Evolutionary conservation across 2,113 vertebrate genomes (phyloP).

Genomic region (Gorsachius goisagi): DNA sequence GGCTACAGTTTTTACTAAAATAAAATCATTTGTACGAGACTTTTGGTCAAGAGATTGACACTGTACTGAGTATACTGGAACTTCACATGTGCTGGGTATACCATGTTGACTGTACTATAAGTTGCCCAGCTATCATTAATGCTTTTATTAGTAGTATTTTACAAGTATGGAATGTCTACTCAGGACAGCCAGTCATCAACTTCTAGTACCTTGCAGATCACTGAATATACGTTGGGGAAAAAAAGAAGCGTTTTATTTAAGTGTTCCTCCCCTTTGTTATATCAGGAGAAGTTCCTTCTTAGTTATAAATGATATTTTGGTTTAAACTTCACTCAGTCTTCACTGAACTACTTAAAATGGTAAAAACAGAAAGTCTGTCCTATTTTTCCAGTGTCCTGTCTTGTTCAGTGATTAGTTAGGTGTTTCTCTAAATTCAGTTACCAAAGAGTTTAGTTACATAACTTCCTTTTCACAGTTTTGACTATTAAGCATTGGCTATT

Average conservation of each 20-base stretch:
- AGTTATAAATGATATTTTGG: neutral
- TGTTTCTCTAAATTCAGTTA: neutral
- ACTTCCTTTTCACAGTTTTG: neutral
- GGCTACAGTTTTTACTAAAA: neutral
- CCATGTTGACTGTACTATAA: neutral
- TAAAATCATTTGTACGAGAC: neutral
- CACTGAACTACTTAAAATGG: neutral
- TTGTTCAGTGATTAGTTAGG: neutral
- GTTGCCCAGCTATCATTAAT: neutral
- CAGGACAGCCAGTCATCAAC: neutral
- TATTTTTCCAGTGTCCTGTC: neutral
- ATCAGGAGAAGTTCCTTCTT: neutral
- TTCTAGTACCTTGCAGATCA: neutral
- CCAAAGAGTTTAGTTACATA: neutral
- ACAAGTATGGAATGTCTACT: neutral
- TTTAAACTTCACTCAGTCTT: neutral
- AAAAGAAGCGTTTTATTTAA: neutral
- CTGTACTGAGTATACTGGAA: neutral
- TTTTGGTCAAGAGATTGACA: neutral
- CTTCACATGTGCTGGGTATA: neutral
- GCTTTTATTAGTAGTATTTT: neutral
- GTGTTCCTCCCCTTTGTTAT: neutral
- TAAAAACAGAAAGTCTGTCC: neutral
- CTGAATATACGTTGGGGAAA: neutral
- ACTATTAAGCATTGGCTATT: neutral